phyloP scores from a whole-genome alignment of 35 echinoderm and acorn worm genomes.

The Heliocidaris erythrogramma region DNA sequence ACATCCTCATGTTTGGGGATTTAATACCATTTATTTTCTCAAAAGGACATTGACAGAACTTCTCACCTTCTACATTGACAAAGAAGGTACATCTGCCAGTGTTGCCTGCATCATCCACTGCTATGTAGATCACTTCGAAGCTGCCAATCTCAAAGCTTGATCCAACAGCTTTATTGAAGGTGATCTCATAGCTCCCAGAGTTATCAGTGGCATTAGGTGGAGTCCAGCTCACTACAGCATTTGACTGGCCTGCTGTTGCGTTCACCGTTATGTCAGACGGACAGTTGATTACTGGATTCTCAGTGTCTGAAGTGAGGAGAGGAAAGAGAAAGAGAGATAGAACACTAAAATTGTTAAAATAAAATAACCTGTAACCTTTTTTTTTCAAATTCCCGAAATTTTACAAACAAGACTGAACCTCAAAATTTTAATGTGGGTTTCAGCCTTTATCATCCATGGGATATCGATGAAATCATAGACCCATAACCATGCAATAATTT shows the following conservation, averaged over 20 bases:
- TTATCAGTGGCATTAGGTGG: slow-evolving; percentile 57
- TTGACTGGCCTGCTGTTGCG: background rate
- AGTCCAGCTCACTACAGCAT: slow-evolving; percentile 40
- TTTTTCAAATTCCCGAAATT: background rate
- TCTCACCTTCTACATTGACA: slow-evolving; percentile 70
- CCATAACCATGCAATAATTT: no score
- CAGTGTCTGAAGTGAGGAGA: background rate
- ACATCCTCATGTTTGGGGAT: no score
- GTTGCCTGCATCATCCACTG: slow-evolving; percentile 68
- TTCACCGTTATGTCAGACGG: background rate
- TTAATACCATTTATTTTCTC: no score
- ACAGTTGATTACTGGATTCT: background rate
- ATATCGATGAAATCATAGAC: no score
- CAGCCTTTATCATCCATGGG: no score
- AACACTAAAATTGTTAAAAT: background rate
- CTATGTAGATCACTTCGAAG: slow-evolving; percentile 58
- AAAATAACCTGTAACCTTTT: background rate
- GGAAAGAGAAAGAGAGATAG: background rate
- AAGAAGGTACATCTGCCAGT: slow-evolving; percentile 61
- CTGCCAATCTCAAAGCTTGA: slow-evolving; percentile 55
- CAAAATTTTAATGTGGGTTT: no score
- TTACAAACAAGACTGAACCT: no score
- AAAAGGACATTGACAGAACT: background rate
- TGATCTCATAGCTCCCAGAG: background rate
- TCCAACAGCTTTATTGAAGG: slow-evolving; percentile 48